Percentiles rank a stretch among this genome's conserved stretches.
Evolutionary conservation across 2,797 vertebrate species (phyloP).

Genomic region (Enteromius trimaculatus): DNA sequence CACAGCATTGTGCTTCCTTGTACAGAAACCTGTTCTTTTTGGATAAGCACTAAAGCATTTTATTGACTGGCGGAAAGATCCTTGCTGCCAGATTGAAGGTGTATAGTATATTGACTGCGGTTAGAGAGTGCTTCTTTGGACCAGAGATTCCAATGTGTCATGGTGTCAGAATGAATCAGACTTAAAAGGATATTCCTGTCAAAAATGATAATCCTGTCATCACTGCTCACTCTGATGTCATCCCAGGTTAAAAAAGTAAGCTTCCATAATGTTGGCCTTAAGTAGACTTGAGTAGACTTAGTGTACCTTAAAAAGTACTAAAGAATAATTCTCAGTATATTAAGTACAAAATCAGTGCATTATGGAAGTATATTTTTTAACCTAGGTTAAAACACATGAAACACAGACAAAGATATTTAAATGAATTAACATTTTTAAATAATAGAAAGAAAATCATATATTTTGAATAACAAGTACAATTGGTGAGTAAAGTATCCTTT

Average conservation of each 20-base stretch:
- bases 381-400: not conserved
- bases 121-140: not conserved
- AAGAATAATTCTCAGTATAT: too few species aligned
- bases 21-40: not conserved
- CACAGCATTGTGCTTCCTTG: slow-evolving; percentile 31
- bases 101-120: not conserved
- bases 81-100: not conserved
- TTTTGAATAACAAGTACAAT: not conserved
- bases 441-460: not conserved
- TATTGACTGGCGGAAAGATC: slow-evolving; percentile 15
- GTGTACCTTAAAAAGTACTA: too few species aligned
- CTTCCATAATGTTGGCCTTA: not conserved
- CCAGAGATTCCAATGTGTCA: not conserved
- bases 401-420: not conserved
- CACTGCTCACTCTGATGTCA: not conserved
- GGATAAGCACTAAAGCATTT: slow-evolving; percentile 28
- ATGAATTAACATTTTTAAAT: not conserved
- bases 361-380: too few species aligned
- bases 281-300: not conserved
- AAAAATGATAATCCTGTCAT: not conserved
- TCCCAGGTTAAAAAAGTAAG: not conserved
- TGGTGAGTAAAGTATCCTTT: not conserved
- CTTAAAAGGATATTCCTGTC: not conserved
- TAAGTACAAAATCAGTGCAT: too few species aligned
- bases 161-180: not conserved